A percentile compares a stretch with the other conserved stretches of the same genome.
Evolutionary conservation across 92 coral and sea anemone species (phyloP).

Genomic region (Palythoa heliodiscus): DNA sequence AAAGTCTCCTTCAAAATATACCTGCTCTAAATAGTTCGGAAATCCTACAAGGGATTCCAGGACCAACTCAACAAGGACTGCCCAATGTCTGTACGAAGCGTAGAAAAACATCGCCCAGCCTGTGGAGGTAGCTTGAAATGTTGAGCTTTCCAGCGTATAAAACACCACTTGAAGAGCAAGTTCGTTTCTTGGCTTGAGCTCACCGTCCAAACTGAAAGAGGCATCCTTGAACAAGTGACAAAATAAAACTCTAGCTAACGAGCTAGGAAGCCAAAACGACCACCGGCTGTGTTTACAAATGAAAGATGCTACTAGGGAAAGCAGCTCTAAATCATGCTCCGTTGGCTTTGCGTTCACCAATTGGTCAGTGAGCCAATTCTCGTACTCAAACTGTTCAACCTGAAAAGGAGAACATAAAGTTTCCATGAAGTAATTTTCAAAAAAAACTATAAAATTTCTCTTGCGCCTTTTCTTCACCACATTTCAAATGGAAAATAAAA

Average conservation of each 20-base stretch:
- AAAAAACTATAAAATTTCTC: not conserved
- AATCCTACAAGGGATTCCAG: conserved; percentile 60
- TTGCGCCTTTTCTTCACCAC: not conserved
- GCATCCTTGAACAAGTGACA: conserved; percentile 67
- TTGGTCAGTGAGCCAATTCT: conserved; percentile 74
- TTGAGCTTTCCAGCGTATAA: conserved; percentile 37
- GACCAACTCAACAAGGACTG: conserved; percentile 70
- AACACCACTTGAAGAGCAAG: conserved; percentile 51
- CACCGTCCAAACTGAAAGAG: conserved; percentile 32
- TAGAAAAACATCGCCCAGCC: conserved; percentile 70
- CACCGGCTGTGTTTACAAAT: conserved; percentile 22
- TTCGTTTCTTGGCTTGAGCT: conserved; percentile 16
- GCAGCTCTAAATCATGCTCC: conserved; percentile 47
- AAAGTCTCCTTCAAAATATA: conserved; percentile 38
- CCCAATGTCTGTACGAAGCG: conserved; percentile 76
- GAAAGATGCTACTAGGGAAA: conserved; percentile 48
- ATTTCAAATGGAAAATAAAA: not conserved
- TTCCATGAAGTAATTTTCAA: not conserved
- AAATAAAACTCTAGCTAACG: conserved; percentile 66
- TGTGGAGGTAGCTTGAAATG: conserved; percentile 19
- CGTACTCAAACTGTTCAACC: conserved; percentile 72
- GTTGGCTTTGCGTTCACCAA: conserved; percentile 51
- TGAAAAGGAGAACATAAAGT: not conserved
- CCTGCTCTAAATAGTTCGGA: conserved; percentile 55
- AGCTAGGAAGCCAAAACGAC: conserved; percentile 48